Conservation (phyloP, 2,888 invertebrate species). For the Entomobrya proxima region DNA sequence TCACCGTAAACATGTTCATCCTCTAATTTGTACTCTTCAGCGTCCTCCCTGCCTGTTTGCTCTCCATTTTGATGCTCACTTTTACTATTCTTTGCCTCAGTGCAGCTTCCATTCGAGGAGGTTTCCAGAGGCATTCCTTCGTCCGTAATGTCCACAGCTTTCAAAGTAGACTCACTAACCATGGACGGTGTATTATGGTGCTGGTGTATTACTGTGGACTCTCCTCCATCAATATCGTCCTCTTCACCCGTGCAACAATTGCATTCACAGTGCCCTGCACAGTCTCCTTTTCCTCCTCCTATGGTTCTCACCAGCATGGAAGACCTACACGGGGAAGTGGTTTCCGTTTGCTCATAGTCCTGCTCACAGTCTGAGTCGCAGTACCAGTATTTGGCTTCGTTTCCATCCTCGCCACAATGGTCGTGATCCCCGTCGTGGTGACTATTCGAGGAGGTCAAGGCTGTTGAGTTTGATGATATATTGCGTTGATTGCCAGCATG, state of each 20-base stretch:
- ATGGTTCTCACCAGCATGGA: constrained; percentile 72
- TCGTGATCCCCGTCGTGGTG: constrained; percentile 61
- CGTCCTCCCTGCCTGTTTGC: constrained; percentile 37
- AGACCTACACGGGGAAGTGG: constrained; percentile 64
- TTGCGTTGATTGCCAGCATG: constrained; percentile 60
- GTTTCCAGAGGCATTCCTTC: constrained; percentile 49
- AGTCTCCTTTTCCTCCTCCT: constrained; percentile 70
- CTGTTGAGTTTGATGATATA: constrained; percentile 39
- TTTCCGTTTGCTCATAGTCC: constrained; percentile 69
- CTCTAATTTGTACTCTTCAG: constrained; percentile 71
- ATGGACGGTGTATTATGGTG: constrained; percentile 75
- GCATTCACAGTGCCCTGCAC: constrained; percentile 73
- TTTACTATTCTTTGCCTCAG: constrained; percentile 1
- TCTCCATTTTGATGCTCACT: constrained; percentile 1
- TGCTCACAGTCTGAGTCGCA: constrained; percentile 75
- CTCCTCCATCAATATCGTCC: constrained; percentile 69
- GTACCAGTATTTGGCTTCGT: constrained; percentile 75
- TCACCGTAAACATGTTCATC: constrained; percentile 75
- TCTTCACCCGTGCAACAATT: constrained; percentile 73
- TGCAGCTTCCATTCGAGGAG: constrained; percentile 37
- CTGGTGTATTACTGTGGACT: constrained; percentile 38
- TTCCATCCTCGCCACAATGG: constrained; percentile 65
- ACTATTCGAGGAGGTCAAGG: constrained; percentile 62
- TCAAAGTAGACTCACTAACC: constrained; percentile 75
- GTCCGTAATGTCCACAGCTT: constrained; percentile 72